phyloP scores from a whole-genome alignment of 1,140 invertebrate genomes.

The Rhagoletis pomonella region DNA sequence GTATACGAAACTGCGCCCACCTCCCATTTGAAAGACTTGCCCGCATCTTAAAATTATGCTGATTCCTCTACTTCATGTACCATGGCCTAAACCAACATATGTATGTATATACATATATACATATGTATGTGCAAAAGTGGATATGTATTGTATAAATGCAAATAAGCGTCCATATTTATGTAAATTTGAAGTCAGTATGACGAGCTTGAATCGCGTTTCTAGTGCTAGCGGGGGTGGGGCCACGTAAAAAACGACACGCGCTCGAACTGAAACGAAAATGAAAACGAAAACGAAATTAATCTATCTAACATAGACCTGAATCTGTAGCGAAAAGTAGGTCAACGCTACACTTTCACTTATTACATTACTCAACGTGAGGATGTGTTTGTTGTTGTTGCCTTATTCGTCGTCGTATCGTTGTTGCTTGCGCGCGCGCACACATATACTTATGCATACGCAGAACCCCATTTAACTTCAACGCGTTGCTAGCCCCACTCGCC shows the following conservation, averaged over 20 bases:
- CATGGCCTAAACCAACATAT: background rate
- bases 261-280: conserved; percentile 24
- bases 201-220: background rate
- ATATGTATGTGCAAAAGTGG: background rate
- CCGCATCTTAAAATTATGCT: background rate
- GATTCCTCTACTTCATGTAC: background rate
- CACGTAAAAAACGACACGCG: conserved; percentile 12
- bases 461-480: background rate
- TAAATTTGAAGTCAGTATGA: background rate
- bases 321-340: conserved; percentile 73
- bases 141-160: background rate
- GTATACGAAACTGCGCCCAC: background rate
- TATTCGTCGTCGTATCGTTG: background rate
- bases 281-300: conserved; percentile 74
- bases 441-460: background rate
- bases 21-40: background rate
- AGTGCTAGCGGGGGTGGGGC: background rate
- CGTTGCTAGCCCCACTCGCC: background rate
- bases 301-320: conserved; percentile 75
- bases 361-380: conserved; percentile 71
- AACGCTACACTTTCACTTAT: conserved; percentile 74
- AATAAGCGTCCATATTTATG: background rate
- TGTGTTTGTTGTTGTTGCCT: conserved; percentile 43
- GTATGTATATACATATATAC: background rate
- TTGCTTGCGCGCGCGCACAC: background rate